phyloP scores from a whole-genome alignment of 2,888 invertebrate species.

The Drosophila colorata region DNA sequence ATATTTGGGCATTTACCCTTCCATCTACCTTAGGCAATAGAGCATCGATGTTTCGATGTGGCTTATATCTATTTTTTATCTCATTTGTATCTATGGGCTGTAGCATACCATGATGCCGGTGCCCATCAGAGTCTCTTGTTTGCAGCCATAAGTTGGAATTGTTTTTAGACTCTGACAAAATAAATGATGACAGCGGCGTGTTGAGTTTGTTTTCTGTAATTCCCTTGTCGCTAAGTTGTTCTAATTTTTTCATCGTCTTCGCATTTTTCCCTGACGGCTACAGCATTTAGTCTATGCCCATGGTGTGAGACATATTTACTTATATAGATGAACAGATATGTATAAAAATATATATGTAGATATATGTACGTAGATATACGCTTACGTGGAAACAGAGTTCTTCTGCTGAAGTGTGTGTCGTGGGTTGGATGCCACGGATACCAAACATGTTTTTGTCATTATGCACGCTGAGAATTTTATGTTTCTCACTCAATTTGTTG shows the following conservation, averaged over 20 bases:
- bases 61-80: slow-evolving; percentile 28
- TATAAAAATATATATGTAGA: neutral
- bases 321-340: slow-evolving; percentile 68
- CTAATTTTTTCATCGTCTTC: slow-evolving; percentile 65
- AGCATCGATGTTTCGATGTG: slow-evolving; percentile 44
- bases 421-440: slow-evolving; percentile 51
- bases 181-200: slow-evolving; percentile 80
- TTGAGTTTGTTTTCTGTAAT: slow-evolving; percentile 59
- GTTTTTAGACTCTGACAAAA: slow-evolving; percentile 76
- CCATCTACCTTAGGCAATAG: slow-evolving; percentile 4
- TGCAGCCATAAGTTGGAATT: slow-evolving; percentile 79
- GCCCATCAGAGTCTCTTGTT: slow-evolving; percentile 65
- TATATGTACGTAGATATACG: slow-evolving; percentile 9
- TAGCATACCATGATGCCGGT: slow-evolving; percentile 33
- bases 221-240: slow-evolving; percentile 75
- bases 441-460: slow-evolving; percentile 59
- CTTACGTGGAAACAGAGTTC: slow-evolving; percentile 56
- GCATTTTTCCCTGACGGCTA: slow-evolving; percentile 5
- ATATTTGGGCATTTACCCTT: neutral
- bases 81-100: slow-evolving; percentile 65
- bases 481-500: slow-evolving; percentile 80
- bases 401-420: slow-evolving; percentile 51
- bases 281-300: slow-evolving; percentile 22
- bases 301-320: slow-evolving; percentile 52
- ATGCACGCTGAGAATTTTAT: slow-evolving; percentile 55